Evolutionary conservation across 2,888 invertebrate genomes (phyloP).

Genomic region (Ochropleura leucogaster): DNA sequence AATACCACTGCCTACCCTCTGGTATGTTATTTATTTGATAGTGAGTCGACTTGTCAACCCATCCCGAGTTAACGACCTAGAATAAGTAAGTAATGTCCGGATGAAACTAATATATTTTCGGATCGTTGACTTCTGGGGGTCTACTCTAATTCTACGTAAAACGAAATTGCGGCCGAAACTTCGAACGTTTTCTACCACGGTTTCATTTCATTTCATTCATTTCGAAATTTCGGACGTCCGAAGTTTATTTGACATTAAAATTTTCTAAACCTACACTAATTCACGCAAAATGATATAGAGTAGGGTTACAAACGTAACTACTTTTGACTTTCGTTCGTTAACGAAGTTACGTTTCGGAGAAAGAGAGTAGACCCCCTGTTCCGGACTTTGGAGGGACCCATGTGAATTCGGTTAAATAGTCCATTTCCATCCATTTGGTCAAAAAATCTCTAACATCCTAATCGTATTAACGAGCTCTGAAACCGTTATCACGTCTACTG

Average conservation of each 20-base stretch:
- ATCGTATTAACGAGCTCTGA: constrained; percentile 10
- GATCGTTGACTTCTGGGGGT: constrained; percentile 48
- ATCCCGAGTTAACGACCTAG: constrained; percentile 38
- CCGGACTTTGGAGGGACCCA: constrained; percentile 31
- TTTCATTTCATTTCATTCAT: no score
- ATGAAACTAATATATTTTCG: constrained; percentile 46
- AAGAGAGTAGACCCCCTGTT: no score
- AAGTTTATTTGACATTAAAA: no score
- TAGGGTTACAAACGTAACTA: no score
- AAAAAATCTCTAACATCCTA: constrained; percentile 39
- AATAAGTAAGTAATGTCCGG: constrained; percentile 49
- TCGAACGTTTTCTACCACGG: no score
- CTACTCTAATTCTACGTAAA: no score
- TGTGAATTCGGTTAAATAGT: constrained; percentile 32
- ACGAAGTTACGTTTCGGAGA: no score
- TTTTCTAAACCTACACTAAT: no score
- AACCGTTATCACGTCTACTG: neutral
- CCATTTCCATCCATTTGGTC: constrained; percentile 38
- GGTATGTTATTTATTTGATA: neutral
- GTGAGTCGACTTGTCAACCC: neutral
- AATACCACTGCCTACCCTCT: neutral
- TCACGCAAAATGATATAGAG: no score
- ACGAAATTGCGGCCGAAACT: no score
- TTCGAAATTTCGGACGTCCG: no score
- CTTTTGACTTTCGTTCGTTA: no score